Conservation (phyloP, 2,888 invertebrate genomes). For the Drosophila rellima region DNA sequence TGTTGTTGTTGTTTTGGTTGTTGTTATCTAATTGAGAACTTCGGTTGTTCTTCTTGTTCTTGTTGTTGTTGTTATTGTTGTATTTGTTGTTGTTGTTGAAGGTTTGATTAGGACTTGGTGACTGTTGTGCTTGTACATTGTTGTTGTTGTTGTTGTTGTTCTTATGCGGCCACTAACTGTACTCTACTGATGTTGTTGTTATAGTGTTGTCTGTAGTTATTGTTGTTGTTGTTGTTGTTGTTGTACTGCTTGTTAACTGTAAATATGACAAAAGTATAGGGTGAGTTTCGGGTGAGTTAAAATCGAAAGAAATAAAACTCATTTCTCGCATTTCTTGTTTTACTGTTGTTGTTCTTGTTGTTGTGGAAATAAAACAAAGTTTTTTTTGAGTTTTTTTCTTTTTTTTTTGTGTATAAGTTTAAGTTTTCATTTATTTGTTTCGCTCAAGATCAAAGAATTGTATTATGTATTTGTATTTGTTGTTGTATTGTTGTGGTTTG, state of each 20-base stretch:
- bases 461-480: conserved; percentile 72
- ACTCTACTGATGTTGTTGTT: conserved; percentile 55
- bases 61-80: conserved; percentile 47
- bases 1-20: conserved; percentile 19
- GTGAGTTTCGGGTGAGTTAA: conserved; percentile 62
- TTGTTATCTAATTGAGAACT: conserved; percentile 18
- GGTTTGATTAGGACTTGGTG: conserved; percentile 53
- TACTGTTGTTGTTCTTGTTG: conserved; percentile 32
- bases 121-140: conserved; percentile 60
- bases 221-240: conserved; percentile 61
- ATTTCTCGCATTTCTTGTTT: conserved; percentile 22
- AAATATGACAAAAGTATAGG: conserved; percentile 75
- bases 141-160: conserved; percentile 61
- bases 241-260: conserved; percentile 71
- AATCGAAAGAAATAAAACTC: conserved; percentile 30
- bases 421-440: conserved; percentile 80
- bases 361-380: conserved; percentile 74
- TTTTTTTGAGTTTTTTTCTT: conserved; percentile 64
- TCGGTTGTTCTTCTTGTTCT: conserved; percentile 42
- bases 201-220: conserved; percentile 51
- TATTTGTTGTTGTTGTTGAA: conserved; percentile 46
- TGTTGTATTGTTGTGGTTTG: conserved; percentile 61
- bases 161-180: conserved; percentile 74
- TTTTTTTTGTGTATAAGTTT: conserved; percentile 77
- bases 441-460: conserved; percentile 79